These are phyloP conservation scores for Lepidotrigona ventralis DNA, from an alignment of 1,140 invertebrate species.

Conservation along the genomic window DNA sequence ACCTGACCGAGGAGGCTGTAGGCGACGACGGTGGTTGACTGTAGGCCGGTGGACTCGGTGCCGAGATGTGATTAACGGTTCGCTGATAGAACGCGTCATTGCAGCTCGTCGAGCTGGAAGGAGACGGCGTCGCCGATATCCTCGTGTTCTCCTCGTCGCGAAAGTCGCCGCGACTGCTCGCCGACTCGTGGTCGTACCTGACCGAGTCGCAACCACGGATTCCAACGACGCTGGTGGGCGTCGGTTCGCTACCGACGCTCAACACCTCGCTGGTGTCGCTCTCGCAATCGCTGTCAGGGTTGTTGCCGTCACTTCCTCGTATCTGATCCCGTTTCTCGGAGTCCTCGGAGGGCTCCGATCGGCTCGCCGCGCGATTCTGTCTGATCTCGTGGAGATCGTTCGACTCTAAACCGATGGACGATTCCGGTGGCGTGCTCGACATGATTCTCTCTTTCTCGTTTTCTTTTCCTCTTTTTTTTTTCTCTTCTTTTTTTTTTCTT, in stretches of 20 bases:
- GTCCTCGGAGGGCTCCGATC: slow-evolving; percentile 48
- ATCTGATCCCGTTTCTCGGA: slow-evolving; percentile 52
- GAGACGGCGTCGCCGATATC: slow-evolving; percentile 73
- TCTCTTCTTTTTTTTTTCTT: not conserved
- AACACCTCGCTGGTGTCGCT: slow-evolving; percentile 79
- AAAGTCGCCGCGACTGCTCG: slow-evolving; percentile 66
- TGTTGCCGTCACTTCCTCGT: slow-evolving; percentile 34
- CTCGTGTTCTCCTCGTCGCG: slow-evolving; percentile 72
- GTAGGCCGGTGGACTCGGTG: slow-evolving; percentile 70
- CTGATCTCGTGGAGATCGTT: slow-evolving; percentile 49
- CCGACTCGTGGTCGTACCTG: slow-evolving; percentile 60
- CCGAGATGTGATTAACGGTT: slow-evolving; percentile 52
- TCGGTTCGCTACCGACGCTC: slow-evolving; percentile 83
- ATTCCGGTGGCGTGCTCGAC: slow-evolving; percentile 49
- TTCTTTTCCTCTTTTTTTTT: no score
- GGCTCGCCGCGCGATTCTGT: slow-evolving; percentile 37
- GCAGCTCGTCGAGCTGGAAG: slow-evolving; percentile 74
- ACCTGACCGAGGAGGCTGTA: slow-evolving; percentile 71
- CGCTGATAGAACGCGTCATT: slow-evolving; percentile 66
- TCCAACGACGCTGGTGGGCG: slow-evolving; percentile 70
- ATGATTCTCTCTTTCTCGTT: slow-evolving; percentile 17
- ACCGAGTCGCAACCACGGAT: slow-evolving; percentile 57
- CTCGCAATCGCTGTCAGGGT: slow-evolving; percentile 74
- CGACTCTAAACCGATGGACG: slow-evolving; percentile 44
- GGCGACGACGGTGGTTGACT: slow-evolving; percentile 73